These are phyloP conservation scores for Sebastes itinus DNA, from an alignment of 2,797 vertebrate species.

Conservation along the genomic window DNA sequence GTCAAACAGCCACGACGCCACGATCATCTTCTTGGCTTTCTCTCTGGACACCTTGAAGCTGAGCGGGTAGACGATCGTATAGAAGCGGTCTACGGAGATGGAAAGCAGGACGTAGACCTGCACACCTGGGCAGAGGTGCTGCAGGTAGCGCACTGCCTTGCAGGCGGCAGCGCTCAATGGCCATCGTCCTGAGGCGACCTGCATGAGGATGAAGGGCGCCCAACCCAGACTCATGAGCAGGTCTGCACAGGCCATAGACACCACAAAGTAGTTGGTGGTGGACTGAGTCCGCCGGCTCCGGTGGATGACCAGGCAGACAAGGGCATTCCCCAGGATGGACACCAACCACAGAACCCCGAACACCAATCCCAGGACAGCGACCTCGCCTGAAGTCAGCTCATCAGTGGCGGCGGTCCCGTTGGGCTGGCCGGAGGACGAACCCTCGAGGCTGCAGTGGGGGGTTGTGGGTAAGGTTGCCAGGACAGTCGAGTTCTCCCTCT, in stretches of 20 bases:
- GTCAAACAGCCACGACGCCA: slow-evolving; percentile 88
- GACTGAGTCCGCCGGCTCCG: slow-evolving; percentile 95
- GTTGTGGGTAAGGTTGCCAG: slow-evolving; percentile 52
- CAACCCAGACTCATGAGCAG: slow-evolving; percentile 87
- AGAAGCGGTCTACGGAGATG: slow-evolving; percentile 92
- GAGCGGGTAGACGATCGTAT: slow-evolving; percentile 91
- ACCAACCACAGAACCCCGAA: slow-evolving; percentile 88
- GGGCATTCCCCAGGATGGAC: slow-evolving; percentile 90
- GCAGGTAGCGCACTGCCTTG: slow-evolving; percentile 87
- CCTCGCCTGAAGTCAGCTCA: slow-evolving; percentile 79
- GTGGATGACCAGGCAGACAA: slow-evolving; percentile 94
- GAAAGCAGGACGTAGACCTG: slow-evolving; percentile 93
- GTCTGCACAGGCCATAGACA: slow-evolving; percentile 94
- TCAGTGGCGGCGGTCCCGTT: slow-evolving; percentile 75
- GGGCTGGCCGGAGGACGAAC: slow-evolving; percentile 22
- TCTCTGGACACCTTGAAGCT: slow-evolving; percentile 96
- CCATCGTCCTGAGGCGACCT: slow-evolving; percentile 87
- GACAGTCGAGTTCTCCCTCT: slow-evolving; percentile 57
- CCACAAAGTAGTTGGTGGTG: slow-evolving; percentile 97
- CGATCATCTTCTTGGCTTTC: slow-evolving; percentile 95
- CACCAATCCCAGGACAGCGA: slow-evolving; percentile 81
- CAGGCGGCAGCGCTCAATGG: slow-evolving; percentile 81
- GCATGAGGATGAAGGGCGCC: slow-evolving; percentile 87
- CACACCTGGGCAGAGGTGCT: slow-evolving; percentile 90
- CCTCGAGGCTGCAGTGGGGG: slow-evolving; percentile 45